phyloP scores from a whole-genome alignment of 2,113 vertebrate species.

The Chascanopsetta lugubris region DNA sequence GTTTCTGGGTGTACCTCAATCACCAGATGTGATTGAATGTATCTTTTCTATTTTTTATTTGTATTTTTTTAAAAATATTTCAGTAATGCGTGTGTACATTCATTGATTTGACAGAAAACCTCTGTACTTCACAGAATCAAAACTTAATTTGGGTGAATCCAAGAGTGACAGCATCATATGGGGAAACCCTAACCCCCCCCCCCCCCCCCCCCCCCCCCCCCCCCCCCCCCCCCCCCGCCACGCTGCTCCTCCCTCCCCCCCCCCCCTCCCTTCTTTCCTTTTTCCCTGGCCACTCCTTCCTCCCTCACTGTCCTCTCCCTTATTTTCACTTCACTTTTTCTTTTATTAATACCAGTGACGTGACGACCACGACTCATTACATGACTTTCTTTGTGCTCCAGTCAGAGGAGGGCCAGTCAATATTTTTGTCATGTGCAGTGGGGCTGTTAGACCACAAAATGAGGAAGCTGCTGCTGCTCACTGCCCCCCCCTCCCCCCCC shows the following conservation, averaged over 20 bases:
- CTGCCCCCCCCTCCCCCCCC: too few relatives aligned
- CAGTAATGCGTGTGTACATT: not conserved
- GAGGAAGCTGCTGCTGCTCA: constrained; percentile 59
- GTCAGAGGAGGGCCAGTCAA: constrained; percentile 11
- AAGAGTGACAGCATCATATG: constrained; percentile 32
- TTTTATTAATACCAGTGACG: constrained; percentile 34
- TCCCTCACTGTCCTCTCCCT: not conserved
- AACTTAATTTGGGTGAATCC: constrained; percentile 43
- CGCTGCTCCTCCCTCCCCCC: constrained; percentile 50
- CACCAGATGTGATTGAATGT: not conserved
- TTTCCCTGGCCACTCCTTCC: too few relatives aligned
- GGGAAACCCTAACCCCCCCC: constrained; percentile 61
- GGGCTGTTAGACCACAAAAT: constrained; percentile 55
- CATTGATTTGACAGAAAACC: constrained; percentile 4
- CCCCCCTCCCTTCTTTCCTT: constrained; percentile 37
- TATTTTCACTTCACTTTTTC: constrained; percentile 70
- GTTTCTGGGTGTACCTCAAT: too few relatives aligned
- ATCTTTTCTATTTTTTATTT: too few relatives aligned
- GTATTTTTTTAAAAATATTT: too few relatives aligned
- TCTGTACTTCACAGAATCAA: constrained; percentile 21
- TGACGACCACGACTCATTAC: too few relatives aligned
- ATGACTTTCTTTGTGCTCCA: constrained; percentile 4
- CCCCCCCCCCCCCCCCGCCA: too few relatives aligned
- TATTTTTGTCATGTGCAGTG: not conserved
- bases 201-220: too few relatives aligned